Evolutionary conservation across 1,140 invertebrate genomes (phyloP), one percentile per base, ranked within the genome.

Genomic region (Heliconius nattereri): DNA sequence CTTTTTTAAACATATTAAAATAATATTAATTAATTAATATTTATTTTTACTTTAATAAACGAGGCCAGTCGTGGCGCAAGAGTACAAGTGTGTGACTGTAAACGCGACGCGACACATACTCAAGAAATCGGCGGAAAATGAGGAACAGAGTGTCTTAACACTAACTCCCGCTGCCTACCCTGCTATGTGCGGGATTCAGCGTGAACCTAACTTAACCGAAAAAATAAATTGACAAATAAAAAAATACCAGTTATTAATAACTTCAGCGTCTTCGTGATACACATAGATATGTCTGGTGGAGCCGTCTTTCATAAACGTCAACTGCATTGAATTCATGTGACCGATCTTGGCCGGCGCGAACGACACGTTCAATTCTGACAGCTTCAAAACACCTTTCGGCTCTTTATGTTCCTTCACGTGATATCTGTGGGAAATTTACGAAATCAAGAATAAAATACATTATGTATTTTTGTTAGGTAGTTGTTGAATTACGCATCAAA

Each of bases 221-320:
- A 26, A 37, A 72, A 40, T 37, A 20, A 20, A 71, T 71, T 66
- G 32, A 82, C 76, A n/a, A 79, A 81, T 88, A 35, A 35, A 35
- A n/a, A 35, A 35, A 6, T 84, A 95, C 98, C 98, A 98, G 90
- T 97, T 97, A 26, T 97, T 97, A 79, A 98, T 97, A 73, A 97
- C 96, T 95, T 98, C 97, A 2, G 97, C 96, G 82, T 97, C 97
- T 81, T 98, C 97, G 79, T 98, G 97, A 86, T 98, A 98, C 1
- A 98, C 96, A 92, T 97, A 98, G 82, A 99, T 97, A 88, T 98
- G 98, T 84, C 98, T 93, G 6, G 98, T 98, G 5, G 97, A 96
- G 7, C 96, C 96, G 75, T 98, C 97, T 87, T 97, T 97, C 86
- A 98, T 95, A 87, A 97, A 98, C 1, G 97, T 97, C 7, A 98